A percentile compares a stretch with the other conserved stretches of the same genome.
These are phyloP conservation scores for Lanius collurio DNA, from an alignment of 2,113 vertebrate species.

Conservation along the genomic window DNA sequence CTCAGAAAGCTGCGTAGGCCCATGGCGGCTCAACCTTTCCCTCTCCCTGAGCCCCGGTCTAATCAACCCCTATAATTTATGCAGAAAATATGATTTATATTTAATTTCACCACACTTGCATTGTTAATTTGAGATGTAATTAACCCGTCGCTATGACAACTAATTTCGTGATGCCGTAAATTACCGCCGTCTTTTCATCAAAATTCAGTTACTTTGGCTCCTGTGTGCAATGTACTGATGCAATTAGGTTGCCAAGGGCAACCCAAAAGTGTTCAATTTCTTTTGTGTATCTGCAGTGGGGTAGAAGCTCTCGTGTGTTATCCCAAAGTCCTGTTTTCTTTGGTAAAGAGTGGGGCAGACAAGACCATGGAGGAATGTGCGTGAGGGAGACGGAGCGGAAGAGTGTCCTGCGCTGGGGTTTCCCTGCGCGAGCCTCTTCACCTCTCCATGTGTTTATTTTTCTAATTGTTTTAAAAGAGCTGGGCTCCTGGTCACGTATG, in stretches of 20 bases:
- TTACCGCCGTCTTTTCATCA: slow-evolving; percentile 99
- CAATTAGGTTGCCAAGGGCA: slow-evolving; percentile 99
- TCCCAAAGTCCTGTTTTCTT: slow-evolving; percentile 84
- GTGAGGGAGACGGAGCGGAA: slow-evolving; percentile 38
- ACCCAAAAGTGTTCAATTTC: slow-evolving; percentile 99
- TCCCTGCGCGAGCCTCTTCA: slow-evolving; percentile 29
- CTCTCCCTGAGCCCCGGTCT: slow-evolving; percentile 99
- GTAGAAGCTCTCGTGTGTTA: slow-evolving; percentile 91
- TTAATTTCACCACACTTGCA: slow-evolving; percentile 99
- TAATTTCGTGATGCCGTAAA: slow-evolving; percentile 99
- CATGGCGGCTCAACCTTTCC: slow-evolving; percentile 98
- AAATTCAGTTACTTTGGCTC: slow-evolving; percentile 99
- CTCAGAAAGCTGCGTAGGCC: slow-evolving; percentile 91
- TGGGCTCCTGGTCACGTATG: neutral
- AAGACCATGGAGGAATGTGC: slow-evolving; percentile 67
- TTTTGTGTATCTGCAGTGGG: slow-evolving; percentile 96
- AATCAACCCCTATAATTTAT: slow-evolving; percentile 99
- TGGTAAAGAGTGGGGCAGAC: slow-evolving; percentile 64
- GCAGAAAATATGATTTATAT: slow-evolving; percentile 99
- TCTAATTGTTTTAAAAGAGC: slow-evolving; percentile 65
- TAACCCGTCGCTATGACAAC: slow-evolving; percentile 99
- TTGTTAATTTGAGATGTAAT: slow-evolving; percentile 99
- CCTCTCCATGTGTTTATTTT: slow-evolving; percentile 28
- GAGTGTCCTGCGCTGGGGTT: slow-evolving; percentile 44
- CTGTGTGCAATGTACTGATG: slow-evolving; percentile 99